Percentiles rank a stretch among this genome's conserved stretches.
These are phyloP conservation scores for Rhipidura dahli DNA, from an alignment of 2,113 vertebrate species.

Conservation along the genomic window DNA sequence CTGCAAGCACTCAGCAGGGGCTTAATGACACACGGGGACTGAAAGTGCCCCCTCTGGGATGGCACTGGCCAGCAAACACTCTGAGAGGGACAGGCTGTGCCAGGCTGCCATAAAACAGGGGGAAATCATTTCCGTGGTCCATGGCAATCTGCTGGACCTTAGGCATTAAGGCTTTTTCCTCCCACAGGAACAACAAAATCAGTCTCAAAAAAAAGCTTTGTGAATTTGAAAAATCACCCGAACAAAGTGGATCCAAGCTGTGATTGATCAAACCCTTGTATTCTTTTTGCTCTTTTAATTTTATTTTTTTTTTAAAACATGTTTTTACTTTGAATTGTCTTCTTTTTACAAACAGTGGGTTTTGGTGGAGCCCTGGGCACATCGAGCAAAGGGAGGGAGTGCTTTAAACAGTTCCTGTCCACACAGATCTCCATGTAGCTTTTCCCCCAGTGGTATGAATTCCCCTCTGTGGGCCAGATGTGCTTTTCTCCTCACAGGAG, in stretches of 20 bases:
- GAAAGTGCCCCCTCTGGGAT: background rate
- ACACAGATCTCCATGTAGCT: background rate
- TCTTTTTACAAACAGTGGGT: background rate
- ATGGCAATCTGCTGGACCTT: background rate
- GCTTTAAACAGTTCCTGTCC: background rate
- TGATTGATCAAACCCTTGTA: background rate
- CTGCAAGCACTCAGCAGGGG: background rate
- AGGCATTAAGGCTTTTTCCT: fast-evolving
- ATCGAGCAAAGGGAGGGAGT: background rate
- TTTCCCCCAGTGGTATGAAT: background rate
- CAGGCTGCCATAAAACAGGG: background rate
- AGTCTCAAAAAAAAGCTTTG: background rate
- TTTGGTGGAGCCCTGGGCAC: background rate
- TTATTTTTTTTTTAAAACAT: background rate
- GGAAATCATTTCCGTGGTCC: background rate
- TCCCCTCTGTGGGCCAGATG: constrained; percentile 10
- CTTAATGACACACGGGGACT: background rate
- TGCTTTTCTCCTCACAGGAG: background rate
- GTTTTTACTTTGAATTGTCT: background rate
- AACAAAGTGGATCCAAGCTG: background rate
- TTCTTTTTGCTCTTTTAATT: background rate
- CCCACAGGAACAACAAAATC: background rate
- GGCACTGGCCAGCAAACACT: background rate
- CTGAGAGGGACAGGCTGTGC: background rate
- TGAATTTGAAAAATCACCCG: background rate